Percentiles rank a stretch among this genome's conserved stretches.
Conservation (phyloP, 2,113 vertebrate genomes). For the Empidonax alnorum region DNA sequence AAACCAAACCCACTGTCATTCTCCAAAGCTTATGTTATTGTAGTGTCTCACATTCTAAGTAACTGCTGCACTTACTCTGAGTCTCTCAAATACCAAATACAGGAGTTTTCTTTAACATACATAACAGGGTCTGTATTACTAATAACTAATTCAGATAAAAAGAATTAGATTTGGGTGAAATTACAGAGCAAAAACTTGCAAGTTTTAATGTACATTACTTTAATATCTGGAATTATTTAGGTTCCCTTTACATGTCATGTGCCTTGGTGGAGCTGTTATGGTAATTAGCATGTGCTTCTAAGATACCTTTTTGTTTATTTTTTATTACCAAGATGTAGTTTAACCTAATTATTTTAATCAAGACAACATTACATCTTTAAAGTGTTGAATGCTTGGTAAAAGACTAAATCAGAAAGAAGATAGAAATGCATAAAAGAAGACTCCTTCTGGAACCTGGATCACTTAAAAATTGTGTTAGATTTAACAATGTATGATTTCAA, state of each 20-base stretch:
- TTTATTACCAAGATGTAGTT: not conserved
- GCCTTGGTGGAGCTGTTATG: not conserved
- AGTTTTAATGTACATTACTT: not conserved
- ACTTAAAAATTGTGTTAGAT: not conserved
- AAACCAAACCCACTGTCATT: not conserved
- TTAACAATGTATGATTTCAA: not conserved
- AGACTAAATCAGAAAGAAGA: not conserved
- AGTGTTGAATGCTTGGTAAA: not conserved
- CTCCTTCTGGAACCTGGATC: not conserved
- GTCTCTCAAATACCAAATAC: not conserved
- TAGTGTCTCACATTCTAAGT: not conserved
- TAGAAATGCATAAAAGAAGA: not conserved
- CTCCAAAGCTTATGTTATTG: not conserved
- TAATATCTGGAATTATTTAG: not conserved
- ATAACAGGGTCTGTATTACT: not conserved
- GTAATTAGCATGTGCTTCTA: not conserved
- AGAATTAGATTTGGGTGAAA: not conserved
- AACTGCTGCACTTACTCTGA: not conserved
- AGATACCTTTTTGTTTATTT: not conserved
- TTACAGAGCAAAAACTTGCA: not conserved
- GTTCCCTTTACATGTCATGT: not conserved
- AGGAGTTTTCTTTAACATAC: not conserved
- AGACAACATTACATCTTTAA: not conserved
- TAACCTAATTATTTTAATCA: not conserved
- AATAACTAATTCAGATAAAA: not conserved